Base-by-base conservation (phyloP, 2,888 invertebrate species). In the Thera obeliscata region DNA sequence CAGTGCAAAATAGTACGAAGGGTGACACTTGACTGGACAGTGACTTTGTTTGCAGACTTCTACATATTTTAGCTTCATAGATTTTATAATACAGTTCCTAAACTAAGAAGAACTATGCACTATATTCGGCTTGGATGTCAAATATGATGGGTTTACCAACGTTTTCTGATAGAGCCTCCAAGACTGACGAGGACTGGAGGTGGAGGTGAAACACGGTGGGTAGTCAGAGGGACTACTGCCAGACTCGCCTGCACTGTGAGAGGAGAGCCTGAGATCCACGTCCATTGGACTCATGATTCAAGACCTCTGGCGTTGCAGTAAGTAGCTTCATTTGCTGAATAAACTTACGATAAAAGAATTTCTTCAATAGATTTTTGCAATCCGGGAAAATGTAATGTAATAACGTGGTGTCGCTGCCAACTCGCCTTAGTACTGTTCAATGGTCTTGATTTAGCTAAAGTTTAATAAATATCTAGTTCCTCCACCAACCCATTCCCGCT, bases 191-290 rank as follows among this genome's bases (percentile, higher is more conserved):
- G 93, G 66, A 85, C 83, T 1, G 87, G 89, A 2, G 88, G 85
- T 3, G 86, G 88, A 5, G 91, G 92, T n/a, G 91, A 90, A 70
- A 89, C 89, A 0, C 78, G 89, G 60, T 93, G 93, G 93, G 93
- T 93, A 9, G 87, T 93, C 2, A 83, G 93, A 68, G 93, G 91
- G 1, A 85, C 90, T 43, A 94, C 95, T 0, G 95, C 95, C 0
- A 87, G 94, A 58, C 94, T 95, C 64, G 90, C 94, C 57, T 96
- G 96, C 75, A 93, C 94, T 0, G 95, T 95, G 1, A 93, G 94
- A 71, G 95, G 96, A 56, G 95, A 95, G 69, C 95, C 95, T 11
- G 96, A 95, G 54, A 94, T 95, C 59, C 95, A 95, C 77, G 90
- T 95, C 52, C 95, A 93, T 64, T 93, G 93, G 93, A 93, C 92